These are phyloP conservation scores for Leptinotarsa texana DNA, from an alignment of 1,140 invertebrate species.

Conservation along the genomic window DNA sequence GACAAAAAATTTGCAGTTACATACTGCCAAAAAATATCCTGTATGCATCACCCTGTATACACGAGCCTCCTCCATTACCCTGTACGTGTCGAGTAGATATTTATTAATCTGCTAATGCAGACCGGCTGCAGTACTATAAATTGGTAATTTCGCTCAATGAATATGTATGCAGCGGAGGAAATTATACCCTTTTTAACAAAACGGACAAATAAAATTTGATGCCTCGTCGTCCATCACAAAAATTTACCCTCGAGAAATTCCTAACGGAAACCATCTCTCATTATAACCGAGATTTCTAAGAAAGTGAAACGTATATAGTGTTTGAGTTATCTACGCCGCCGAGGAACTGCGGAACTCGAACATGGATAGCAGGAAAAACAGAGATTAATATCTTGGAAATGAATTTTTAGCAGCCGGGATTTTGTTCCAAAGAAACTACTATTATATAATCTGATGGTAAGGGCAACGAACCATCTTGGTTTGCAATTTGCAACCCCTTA, in stretches of 20 bases:
- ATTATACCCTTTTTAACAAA: slow-evolving; percentile 27
- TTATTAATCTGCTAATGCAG: not conserved
- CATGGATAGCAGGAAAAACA: not conserved
- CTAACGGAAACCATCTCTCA: slow-evolving; percentile 28
- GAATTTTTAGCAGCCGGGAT: not conserved
- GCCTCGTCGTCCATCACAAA: slow-evolving; percentile 23
- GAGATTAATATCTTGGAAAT: not conserved
- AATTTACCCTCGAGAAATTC: slow-evolving; percentile 13
- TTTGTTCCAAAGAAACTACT: not conserved
- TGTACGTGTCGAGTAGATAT: not conserved
- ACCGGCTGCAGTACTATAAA: slow-evolving; percentile 24
- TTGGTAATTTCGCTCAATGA: slow-evolving; percentile 23
- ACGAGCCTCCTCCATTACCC: not conserved
- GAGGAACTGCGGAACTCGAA: not conserved
- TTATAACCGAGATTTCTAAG: slow-evolving; percentile 28
- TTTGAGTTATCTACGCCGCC: slow-evolving; percentile 24
- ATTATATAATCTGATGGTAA: too few relatives aligned
- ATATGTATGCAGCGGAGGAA: slow-evolving; percentile 24
- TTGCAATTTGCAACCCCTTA: too few relatives aligned
- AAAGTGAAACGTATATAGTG: slow-evolving; percentile 28
- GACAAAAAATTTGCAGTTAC: too few relatives aligned
- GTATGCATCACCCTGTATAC: not conserved
- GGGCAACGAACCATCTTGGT: too few relatives aligned
- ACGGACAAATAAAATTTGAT: slow-evolving; percentile 28
- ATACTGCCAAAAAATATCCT: too few relatives aligned